These are phyloP conservation scores for Amphilophus citrinellus DNA, from an alignment of 2,113 vertebrate species.

Conservation along the genomic window DNA sequence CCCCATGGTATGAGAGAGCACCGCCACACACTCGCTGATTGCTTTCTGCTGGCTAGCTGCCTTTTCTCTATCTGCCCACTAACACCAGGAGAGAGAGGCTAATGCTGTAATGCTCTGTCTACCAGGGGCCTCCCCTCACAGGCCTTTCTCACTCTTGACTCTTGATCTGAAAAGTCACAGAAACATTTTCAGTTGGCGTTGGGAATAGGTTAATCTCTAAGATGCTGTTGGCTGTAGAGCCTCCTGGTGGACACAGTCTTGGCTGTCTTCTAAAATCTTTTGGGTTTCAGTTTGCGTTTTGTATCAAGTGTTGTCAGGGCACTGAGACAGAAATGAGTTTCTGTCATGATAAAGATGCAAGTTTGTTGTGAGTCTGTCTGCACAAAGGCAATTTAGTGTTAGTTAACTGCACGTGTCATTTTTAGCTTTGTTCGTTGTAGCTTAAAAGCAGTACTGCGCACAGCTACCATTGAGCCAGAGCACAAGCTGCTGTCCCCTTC, in stretches of 20 bases:
- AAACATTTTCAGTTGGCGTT: neutral
- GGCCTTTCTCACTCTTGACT: neutral
- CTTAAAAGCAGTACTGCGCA: neutral
- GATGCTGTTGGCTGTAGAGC: neutral
- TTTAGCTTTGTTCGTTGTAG: neutral
- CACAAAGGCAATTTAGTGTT: neutral
- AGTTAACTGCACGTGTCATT: neutral
- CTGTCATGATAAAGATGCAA: neutral
- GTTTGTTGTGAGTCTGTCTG: neutral
- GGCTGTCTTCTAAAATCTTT: neutral
- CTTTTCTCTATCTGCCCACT: conserved; percentile 64
- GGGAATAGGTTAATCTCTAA: neutral
- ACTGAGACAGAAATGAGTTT: neutral
- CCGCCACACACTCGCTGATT: conserved; percentile 34
- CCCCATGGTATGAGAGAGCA: conserved; percentile 79
- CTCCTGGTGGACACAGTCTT: neutral
- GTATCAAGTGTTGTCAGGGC: neutral
- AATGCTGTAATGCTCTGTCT: conserved; percentile 6
- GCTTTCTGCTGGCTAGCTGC: conserved; percentile 40
- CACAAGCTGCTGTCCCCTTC: neutral
- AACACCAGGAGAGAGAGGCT: conserved; percentile 49
- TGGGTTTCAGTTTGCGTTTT: conserved; percentile 26
- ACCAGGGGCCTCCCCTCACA: conserved; percentile 7
- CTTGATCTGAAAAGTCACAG: neutral
- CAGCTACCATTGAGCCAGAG: neutral